Conservation (phyloP, 2,888 invertebrate species). For the Stenichneumon culpator region DNA sequence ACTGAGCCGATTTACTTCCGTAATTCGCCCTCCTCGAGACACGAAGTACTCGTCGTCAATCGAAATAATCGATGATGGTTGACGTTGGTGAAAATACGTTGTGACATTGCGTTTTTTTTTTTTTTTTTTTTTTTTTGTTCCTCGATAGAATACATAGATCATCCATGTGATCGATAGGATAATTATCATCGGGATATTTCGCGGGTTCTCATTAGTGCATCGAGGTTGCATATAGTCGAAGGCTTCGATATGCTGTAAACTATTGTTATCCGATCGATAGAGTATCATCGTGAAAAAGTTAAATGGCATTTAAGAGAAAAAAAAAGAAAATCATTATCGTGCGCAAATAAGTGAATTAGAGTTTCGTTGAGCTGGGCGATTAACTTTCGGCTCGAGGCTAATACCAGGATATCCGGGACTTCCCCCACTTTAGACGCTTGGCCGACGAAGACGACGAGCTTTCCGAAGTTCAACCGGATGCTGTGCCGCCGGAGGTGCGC, state of each 20-base stretch:
- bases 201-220: conserved; percentile 23
- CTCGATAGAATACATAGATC: conserved; percentile 5
- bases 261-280: conserved; percentile 30
- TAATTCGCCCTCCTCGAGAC: neutral
- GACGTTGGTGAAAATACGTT: neutral
- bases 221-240: conserved; percentile 39
- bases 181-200: conserved; percentile 10
- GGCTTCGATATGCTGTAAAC: conserved; percentile 43
- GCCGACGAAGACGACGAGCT: conserved; percentile 98
- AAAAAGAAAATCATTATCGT: conserved; percentile 50
- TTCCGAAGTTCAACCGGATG: conserved; percentile 98
- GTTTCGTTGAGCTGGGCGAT: conserved; percentile 48
- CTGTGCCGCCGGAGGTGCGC: conserved; percentile 97
- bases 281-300: conserved; percentile 38
- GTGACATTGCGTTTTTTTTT: neutral
- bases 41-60: conserved; percentile 8
- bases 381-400: conserved; percentile 47
- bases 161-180: neutral
- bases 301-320: conserved; percentile 36
- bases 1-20: conserved; percentile 3
- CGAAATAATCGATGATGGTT: conserved; percentile 4
- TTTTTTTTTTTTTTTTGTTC: neutral
- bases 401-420: conserved; percentile 15
- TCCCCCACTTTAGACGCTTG: conserved; percentile 87
- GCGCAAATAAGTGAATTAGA: conserved; percentile 58